Evolutionary conservation across 2,797 vertebrate genomes (phyloP).

Genomic region (Malacoraja senta): DNA sequence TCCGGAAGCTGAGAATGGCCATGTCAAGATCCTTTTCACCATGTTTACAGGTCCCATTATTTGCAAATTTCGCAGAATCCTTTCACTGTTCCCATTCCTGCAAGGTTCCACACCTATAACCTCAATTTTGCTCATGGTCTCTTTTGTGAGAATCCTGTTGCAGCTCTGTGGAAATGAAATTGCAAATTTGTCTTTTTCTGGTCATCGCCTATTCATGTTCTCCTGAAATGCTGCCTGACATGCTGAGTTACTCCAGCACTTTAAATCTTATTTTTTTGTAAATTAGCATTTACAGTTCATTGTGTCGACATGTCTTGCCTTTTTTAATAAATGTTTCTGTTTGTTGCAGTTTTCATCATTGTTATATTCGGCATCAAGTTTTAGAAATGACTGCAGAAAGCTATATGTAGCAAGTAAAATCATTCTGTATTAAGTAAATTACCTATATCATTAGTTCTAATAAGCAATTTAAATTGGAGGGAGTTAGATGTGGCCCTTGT

Average conservation of each 20-base stretch:
- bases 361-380: background rate
- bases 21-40: background rate
- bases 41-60: background rate
- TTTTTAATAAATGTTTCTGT: background rate
- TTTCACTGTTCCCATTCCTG: too few species aligned
- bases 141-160: background rate
- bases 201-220: too few species aligned
- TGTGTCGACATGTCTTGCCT: background rate
- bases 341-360: background rate
- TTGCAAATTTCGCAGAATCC: background rate
- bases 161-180: too few species aligned
- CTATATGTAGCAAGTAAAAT: background rate
- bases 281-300: too few species aligned
- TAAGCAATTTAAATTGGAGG: background rate
- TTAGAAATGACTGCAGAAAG: background rate
- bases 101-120: too few species aligned
- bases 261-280: too few species aligned
- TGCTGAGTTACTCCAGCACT: too few species aligned
- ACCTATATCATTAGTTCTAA: background rate
- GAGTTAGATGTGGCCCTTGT: too few species aligned
- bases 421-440: background rate
- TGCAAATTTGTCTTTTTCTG: too few species aligned
- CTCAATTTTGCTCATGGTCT: too few species aligned
- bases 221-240: too few species aligned
- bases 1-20: too few species aligned